Conservation (phyloP, 2,797 vertebrate species). For the Argya squamiceps region DNA sequence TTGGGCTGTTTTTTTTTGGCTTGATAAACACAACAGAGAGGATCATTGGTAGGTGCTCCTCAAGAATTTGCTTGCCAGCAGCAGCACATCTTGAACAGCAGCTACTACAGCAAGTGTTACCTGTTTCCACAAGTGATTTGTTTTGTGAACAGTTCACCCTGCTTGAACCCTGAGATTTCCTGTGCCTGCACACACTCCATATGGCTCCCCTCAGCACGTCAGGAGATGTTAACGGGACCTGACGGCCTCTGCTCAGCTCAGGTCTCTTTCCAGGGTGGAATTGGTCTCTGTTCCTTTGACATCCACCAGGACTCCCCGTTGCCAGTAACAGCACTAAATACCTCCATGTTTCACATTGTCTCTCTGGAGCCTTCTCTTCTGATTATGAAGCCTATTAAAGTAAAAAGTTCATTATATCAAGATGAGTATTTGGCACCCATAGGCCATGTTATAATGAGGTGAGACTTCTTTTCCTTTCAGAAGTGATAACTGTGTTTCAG, state of each 20-base stretch:
- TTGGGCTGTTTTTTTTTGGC: not conserved
- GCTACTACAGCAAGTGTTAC: not conserved
- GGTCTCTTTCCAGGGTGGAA: not conserved
- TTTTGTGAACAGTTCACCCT: not conserved
- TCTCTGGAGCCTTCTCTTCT: slow-evolving; percentile 19
- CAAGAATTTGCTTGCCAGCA: not conserved
- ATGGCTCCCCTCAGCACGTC: not conserved
- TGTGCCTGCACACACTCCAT: not conserved
- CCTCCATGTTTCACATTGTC: not conserved
- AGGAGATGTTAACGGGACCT: slow-evolving; percentile 32
- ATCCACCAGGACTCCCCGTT: not conserved
- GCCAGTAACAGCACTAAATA: not conserved
- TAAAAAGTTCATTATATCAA: slow-evolving; percentile 44
- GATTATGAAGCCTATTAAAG: slow-evolving; percentile 48
- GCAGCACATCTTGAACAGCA: not conserved
- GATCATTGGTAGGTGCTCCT: not conserved
- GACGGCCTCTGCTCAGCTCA: not conserved
- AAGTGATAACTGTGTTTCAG: not conserved
- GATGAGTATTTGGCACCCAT: slow-evolving; percentile 59
- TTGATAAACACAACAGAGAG: not conserved
- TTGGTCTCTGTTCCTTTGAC: not conserved
- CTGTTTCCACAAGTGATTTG: not conserved
- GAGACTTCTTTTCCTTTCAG: slow-evolving; percentile 11
- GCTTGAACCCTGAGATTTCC: slow-evolving; percentile 26
- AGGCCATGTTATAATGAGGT: slow-evolving; percentile 72